Evolutionary conservation across 2,888 invertebrate species (phyloP), one percentile per base, ranked within the genome.

Genomic region (Chelonus formosanus): DNA sequence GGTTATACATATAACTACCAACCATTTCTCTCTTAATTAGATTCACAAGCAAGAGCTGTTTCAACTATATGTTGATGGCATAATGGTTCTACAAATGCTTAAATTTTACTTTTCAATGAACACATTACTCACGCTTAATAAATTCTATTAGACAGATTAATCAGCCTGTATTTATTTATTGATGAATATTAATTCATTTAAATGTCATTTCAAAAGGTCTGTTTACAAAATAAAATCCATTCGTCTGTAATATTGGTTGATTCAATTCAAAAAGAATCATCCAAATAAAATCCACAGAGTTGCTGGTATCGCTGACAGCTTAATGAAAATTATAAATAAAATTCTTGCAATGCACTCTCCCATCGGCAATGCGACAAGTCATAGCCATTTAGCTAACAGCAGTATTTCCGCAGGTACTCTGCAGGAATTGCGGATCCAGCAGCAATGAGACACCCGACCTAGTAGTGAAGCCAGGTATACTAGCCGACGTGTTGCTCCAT

Each of bases 391-490:
- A 57, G 63, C 34, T 53, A 53, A 63, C 50, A 32, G 58, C 44
- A 57, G 34, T 54, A 65, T 67, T 57, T 56, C 62, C 63, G 62
- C 47, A 66, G 64, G 62, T 71, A 61, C 55, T 61, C 52, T 61
- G 65, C 59, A 59, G 52, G 67, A 58, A 69, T 63, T 63, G 43
- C 59, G 36, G 50, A 10, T 59, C 34, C 44, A 57, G 10, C 36
- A 40, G 43, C 43, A 20, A 45, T 45, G 52, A 67, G 65, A 67
- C 20, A 56, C 71, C 68, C 70, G 72, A 72, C 72, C 72, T 68
- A 72, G 70, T 72, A 70, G 70, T 58, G 72, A 72, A 72, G 55
- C 67, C 69, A 70, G 70, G 69, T 70, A 67, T 69, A 63, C 65
- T 63, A 65, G 53, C 61, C 67, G 63, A 66, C 60, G 68, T 57